Percentiles rank a stretch among this genome's conserved stretches.
Conservation (phyloP, 2,113 vertebrate species). For the Odobenus rosmarus region DNA sequence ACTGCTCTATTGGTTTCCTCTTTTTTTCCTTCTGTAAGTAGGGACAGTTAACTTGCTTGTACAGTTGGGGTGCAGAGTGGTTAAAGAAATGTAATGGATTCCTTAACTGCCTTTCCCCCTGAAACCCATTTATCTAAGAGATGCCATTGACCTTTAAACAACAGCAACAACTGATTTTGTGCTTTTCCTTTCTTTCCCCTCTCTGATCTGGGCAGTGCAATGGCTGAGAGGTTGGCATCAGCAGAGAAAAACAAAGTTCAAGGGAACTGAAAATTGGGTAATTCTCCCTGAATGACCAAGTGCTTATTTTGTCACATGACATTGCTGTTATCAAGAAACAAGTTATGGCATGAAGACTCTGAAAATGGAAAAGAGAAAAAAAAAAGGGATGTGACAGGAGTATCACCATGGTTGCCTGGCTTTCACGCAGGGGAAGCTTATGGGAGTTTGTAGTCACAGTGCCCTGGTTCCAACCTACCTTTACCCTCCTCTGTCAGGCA, state of each 20-base stretch:
- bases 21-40: background rate
- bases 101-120: background rate
- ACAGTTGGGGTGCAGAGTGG: background rate
- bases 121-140: background rate
- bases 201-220: slow-evolving; percentile 21
- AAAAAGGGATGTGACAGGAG: background rate
- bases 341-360: background rate
- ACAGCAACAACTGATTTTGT: background rate
- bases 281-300: slow-evolving; percentile 26
- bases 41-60: background rate
- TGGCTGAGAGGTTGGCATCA: slow-evolving; percentile 41
- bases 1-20: background rate
- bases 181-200: background rate
- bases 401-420: background rate
- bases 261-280: slow-evolving; percentile 57
- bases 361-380: background rate
- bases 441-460: background rate
- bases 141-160: background rate
- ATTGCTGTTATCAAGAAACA: slow-evolving; percentile 26
- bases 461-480: rapidly evolving
- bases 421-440: background rate
- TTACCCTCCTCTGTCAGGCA: background rate
- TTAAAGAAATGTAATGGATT: background rate
- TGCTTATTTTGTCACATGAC: background rate
- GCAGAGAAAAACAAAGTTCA: slow-evolving; percentile 65